Percentiles rank a stretch among this genome's conserved stretches.
Evolutionary conservation across 2,888 invertebrate species (phyloP).

Genomic region (Sialis fuliginosa): DNA sequence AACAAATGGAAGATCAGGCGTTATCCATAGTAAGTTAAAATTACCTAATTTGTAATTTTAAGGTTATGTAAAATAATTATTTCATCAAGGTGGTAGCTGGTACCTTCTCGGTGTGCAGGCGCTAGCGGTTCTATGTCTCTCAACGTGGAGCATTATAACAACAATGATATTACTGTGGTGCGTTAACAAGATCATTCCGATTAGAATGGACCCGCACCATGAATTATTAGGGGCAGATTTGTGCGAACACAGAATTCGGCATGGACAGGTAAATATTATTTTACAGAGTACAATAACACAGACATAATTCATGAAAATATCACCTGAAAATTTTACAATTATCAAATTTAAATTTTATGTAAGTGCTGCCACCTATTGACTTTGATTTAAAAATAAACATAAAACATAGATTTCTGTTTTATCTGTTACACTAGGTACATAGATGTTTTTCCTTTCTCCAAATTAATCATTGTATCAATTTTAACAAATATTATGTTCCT

Average conservation of each 20-base stretch:
- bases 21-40: slow-evolving; percentile 43
- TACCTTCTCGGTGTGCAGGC: slow-evolving; percentile 71
- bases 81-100: slow-evolving; percentile 61
- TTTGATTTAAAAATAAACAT: no score
- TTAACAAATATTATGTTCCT: no score
- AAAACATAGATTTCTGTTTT: no score
- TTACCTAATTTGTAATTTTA: neutral
- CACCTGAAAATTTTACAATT: no score
- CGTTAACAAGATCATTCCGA: slow-evolving; percentile 59
- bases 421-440: no score
- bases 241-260: slow-evolving; percentile 68
- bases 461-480: no score
- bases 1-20: slow-evolving; percentile 55
- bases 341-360: no score
- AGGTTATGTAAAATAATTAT: neutral
- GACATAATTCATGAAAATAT: no score
- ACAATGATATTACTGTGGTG: slow-evolving; percentile 61
- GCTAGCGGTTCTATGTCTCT: slow-evolving; percentile 51
- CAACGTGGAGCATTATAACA: slow-evolving; percentile 52
- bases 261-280: slow-evolving; percentile 34
- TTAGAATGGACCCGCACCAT: slow-evolving; percentile 71
- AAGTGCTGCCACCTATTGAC: no score
- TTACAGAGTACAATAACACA: no score
- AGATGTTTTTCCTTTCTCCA: no score
- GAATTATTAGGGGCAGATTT: slow-evolving; percentile 81